Conservation (phyloP, 2,113 vertebrate species). For the Sardina pilchardus region DNA sequence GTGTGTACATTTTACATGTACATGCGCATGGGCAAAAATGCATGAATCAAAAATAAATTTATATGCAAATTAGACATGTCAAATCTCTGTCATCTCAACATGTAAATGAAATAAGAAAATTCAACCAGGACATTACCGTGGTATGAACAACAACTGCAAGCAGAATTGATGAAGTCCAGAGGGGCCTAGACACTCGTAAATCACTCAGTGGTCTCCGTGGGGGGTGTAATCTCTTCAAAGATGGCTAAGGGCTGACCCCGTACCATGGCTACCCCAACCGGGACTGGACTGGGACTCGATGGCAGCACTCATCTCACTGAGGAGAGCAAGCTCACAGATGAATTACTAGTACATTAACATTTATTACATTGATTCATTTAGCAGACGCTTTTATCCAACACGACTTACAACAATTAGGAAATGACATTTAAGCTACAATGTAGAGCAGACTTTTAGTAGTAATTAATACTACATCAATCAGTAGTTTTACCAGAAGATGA, state of each 20-base stretch:
- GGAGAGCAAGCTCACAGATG: not conserved
- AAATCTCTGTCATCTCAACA: not conserved
- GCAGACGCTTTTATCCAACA: too few relatives aligned
- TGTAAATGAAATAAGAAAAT: not conserved
- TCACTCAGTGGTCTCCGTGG: not conserved
- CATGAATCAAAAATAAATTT: not conserved
- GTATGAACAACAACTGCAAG: conserved; percentile 4
- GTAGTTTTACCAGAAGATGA: too few relatives aligned
- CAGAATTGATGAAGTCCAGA: not conserved
- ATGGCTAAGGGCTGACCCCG: not conserved
- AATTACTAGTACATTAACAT: not conserved
- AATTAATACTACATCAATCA: too few relatives aligned
- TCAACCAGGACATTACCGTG: not conserved
- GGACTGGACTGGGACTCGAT: not conserved
- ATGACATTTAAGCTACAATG: too few relatives aligned
- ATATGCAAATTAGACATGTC: not conserved
- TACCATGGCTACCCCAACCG: not conserved
- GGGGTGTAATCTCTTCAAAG: not conserved
- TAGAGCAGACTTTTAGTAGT: too few relatives aligned
- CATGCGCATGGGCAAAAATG: not conserved
- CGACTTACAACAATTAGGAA: too few relatives aligned
- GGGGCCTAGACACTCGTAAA: not conserved
- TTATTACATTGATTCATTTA: too few relatives aligned
- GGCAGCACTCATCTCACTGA: not conserved
- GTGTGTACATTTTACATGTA: not conserved